These are phyloP conservation scores for Andricus grossulariae DNA, from an alignment of 1,140 invertebrate genomes.

Conservation along the genomic window DNA sequence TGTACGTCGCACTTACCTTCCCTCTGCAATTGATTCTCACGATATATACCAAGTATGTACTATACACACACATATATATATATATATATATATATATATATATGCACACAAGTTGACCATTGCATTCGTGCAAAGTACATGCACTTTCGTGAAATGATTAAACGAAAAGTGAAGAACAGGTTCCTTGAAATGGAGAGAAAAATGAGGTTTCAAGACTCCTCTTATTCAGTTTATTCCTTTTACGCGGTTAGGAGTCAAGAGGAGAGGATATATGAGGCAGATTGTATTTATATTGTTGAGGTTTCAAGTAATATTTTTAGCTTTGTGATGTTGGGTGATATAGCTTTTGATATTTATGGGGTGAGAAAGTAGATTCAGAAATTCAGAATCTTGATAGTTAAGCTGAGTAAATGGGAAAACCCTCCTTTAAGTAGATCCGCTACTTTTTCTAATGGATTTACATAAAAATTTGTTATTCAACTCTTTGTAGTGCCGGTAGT, in stretches of 20 bases:
- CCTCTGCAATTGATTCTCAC: conserved; percentile 52
- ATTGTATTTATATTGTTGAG: not conserved
- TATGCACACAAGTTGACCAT: not conserved
- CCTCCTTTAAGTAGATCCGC: too few species aligned
- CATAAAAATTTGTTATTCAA: too few species aligned
- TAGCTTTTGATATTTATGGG: too few species aligned
- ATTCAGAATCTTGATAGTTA: too few species aligned
- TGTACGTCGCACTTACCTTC: conserved; percentile 31
- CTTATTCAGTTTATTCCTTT: conserved; percentile 9
- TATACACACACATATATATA: too few species aligned
- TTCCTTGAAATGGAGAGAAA: conserved; percentile 24
- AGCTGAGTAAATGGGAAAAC: too few species aligned
- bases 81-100: too few species aligned
- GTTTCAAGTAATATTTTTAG: too few species aligned
- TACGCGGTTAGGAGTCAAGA: not conserved
- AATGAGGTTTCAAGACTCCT: conserved; percentile 13
- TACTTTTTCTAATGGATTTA: too few species aligned
- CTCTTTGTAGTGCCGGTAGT: too few species aligned
- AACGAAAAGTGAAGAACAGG: conserved; percentile 28
- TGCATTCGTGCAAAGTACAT: conserved; percentile 11
- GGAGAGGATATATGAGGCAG: not conserved
- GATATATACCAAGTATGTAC: conserved; percentile 22
- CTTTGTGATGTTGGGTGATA: too few species aligned
- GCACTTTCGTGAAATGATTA: conserved; percentile 25
- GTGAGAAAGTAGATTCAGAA: too few species aligned